A percentile compares a stretch with the other conserved stretches of the same genome.
Conservation (phyloP, 92 coral and sea anemone genomes). For the Hydrozoanthus gracilis region DNA sequence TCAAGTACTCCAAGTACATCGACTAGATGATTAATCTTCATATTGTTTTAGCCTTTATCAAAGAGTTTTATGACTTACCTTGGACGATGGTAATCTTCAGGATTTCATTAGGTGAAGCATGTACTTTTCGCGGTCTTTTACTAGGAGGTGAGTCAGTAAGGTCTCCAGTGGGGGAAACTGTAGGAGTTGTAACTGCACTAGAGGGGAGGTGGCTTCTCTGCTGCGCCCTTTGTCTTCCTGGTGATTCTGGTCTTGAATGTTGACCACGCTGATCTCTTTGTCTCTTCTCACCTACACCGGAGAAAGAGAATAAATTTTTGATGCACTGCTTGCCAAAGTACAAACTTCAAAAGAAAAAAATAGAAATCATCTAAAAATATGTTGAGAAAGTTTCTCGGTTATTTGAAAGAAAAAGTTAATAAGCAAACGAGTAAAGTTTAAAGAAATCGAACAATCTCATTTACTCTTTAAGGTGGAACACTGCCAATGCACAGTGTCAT, state of each 20-base stretch:
- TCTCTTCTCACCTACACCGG: slow-evolving; percentile 24
- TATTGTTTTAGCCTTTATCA: too few species aligned
- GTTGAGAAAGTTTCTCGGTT: too few species aligned
- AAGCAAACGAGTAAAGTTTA: too few species aligned
- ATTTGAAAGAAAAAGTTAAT: too few species aligned
- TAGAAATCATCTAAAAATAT: too few species aligned
- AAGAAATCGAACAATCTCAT: too few species aligned
- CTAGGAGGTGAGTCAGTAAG: slow-evolving; percentile 24
- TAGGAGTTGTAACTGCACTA: neutral
- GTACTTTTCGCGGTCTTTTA: neutral
- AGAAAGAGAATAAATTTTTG: neutral
- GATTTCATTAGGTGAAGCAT: slow-evolving; percentile 2
- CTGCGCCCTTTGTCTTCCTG: neutral
- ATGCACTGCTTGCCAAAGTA: neutral
- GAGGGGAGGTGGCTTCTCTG: slow-evolving; percentile 16
- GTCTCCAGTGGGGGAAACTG: neutral
- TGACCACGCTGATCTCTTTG: slow-evolving; percentile 7
- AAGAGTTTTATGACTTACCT: slow-evolving; percentile 3
- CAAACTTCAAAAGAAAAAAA: too few species aligned
- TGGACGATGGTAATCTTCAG: slow-evolving; percentile 35
- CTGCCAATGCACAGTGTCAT: too few species aligned
- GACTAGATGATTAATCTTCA: too few species aligned
- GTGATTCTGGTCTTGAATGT: slow-evolving; percentile 3
- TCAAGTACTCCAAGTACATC: too few species aligned
- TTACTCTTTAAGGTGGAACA: too few species aligned